Conservation (phyloP, 2,888 invertebrate genomes). For the Empis livida region DNA sequence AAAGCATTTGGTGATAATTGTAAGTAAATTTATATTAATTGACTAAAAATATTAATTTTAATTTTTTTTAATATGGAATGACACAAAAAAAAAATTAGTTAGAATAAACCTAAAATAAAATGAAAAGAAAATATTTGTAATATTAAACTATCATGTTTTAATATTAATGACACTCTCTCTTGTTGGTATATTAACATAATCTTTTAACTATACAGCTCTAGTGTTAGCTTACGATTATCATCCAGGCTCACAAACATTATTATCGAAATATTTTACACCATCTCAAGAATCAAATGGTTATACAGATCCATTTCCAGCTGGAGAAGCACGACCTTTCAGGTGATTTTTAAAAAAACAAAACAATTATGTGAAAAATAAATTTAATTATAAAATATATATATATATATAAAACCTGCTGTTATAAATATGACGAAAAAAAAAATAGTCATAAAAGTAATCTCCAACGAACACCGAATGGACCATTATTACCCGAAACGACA, state of each 20-base stretch:
- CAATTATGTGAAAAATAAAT: no score
- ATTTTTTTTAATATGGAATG: no score
- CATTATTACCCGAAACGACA: conserved; percentile 73
- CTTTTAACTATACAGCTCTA: conserved; percentile 47
- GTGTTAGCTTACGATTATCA: conserved; percentile 94
- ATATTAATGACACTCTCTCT: no score
- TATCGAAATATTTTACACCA: conserved; percentile 69
- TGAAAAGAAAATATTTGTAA: not conserved
- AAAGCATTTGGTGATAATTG: conserved; percentile 94
- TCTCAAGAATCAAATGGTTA: conserved; percentile 47
- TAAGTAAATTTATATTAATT: conserved; percentile 38
- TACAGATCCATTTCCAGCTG: conserved; percentile 62
- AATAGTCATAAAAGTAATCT: conserved; percentile 35
- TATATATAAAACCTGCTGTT: no score
- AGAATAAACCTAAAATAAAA: no score
- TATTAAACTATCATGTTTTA: no score
- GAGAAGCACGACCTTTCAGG: conserved; percentile 51
- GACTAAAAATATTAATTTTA: no score
- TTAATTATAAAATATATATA: no score
- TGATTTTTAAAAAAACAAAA: conserved; percentile 11
- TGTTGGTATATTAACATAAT: no score
- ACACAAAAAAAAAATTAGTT: no score
- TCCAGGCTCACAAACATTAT: conserved; percentile 77
- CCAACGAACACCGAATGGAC: conserved; percentile 47
- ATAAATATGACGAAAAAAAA: not conserved